Evolutionary conservation across 2,797 vertebrate species (phyloP), one percentile per base, ranked within the genome.

Genomic region (Sebastes oblongus): DNA sequence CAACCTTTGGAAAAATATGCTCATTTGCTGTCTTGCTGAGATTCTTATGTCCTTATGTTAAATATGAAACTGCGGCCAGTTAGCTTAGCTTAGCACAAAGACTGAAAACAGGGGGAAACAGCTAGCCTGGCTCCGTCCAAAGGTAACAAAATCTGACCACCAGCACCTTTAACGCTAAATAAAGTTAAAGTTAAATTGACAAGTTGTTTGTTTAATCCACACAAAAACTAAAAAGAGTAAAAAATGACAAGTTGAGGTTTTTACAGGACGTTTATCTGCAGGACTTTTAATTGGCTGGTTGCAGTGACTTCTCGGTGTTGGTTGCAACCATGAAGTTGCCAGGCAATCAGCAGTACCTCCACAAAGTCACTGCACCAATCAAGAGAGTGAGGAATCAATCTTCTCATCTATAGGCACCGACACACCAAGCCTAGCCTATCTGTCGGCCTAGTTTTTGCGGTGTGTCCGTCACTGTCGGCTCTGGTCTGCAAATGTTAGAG

Each of bases 1-100:
- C 11, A 55, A 2, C 18, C 55, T 46, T 32, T 55, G 4, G 7
- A 22, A 18, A 50, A 58, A 46, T 30, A 32, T 20, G 0, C 30
- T 36, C 3, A 12, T 22, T 29, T 5, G 18, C 3, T 22, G 22
- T 59, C 11, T 20, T 32, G 14, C 20, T 13, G n/a, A 52, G 18
- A 42, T 27, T 68, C 16, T 46, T 0, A 4, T 32, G 16, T 46
- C 20, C 8, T 5, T 9, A 5, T 1, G 3, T 5, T 25, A n/a
- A 27, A 78, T 52, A 22, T 36, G 20, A 29, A 52, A 32, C 69
- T 54, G 2, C 61, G 3, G 22, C 9, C 27, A 50, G 39, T 24
- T 74, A 64, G 75, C 65, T 46, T 64, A 62, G 61, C 29, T 59
- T 55, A 68, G 64, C 80, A 56, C 58, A 24, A 77, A 52, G n/a